Evolutionary conservation across 2,888 invertebrate species (phyloP), one percentile per base, ranked within the genome.

Genomic region (Timema cristinae): DNA sequence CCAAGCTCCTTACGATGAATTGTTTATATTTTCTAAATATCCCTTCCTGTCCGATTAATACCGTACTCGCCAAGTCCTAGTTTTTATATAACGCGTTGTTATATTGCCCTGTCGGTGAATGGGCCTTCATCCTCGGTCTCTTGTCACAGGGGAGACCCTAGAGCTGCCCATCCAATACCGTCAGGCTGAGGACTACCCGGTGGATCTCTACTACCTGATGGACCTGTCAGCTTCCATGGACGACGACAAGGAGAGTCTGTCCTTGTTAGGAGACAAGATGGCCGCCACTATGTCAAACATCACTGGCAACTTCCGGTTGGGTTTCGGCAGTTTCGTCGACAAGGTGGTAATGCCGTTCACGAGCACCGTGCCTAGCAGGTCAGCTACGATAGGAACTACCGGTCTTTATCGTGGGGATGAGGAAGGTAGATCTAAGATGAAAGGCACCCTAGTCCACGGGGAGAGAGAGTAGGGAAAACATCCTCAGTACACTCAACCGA

Each of bases 121-220:
- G 32, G 32, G 4, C 32, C 32, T 32, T 32, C 32, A 32, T 32
- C 54, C 54, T n/a, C 54, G 2, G 63, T 10, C 11, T 50, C 11
- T 54, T 11, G 49, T 71, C 67, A n/a, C 67, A 81, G 82, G 80
- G 2, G 80, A 80, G 66, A 77, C 80, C 49, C 76, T 77, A 61
- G 77, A 76, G 16, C 80, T 88, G 56, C 76, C 77, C 0, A 84
- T 90, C 76, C 83, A 83, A 13, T 90, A 87, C 75, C 84, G 85
- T 70, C 87, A 87, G 76, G 90, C 91, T 0, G 83, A 87, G 75
- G 87, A 93, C 80, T 93, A 92, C 80, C 94, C 94, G 0, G 89
- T 94, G 0, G 94, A 94, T 81, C 82, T 94, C 51, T 94, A 94
- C 80, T 93, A 92, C 78, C 83, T 94, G 67, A 89, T 94, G 87